phyloP scores from a whole-genome alignment of 2,797 vertebrate genomes.

The Stomatorhinus walkeri region DNA sequence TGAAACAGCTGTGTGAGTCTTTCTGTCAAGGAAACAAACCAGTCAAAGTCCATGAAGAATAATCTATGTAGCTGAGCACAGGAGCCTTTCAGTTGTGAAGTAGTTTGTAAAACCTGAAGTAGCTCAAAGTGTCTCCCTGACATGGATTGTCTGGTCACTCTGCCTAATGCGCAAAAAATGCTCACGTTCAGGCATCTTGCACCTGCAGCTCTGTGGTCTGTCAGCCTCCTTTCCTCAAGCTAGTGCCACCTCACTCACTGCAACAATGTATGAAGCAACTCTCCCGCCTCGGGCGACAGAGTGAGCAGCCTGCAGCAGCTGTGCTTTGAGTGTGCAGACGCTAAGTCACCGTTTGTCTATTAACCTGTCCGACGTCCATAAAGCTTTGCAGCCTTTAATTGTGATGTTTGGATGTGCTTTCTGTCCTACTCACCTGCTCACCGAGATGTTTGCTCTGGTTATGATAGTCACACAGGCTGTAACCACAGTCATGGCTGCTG shows the following conservation, averaged over 20 bases:
- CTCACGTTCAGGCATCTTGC: background rate
- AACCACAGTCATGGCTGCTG: background rate
- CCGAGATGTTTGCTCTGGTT: background rate
- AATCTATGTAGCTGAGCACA: background rate
- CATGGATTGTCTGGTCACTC: background rate
- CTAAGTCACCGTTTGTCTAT: constrained; percentile 1
- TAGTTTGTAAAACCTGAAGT: background rate
- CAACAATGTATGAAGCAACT: background rate
- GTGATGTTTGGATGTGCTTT: background rate
- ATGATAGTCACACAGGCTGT: background rate
- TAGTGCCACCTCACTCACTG: too few species aligned
- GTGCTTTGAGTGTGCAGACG: background rate
- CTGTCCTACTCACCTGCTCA: background rate
- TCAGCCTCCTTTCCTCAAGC: background rate
- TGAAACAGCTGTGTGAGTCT: background rate
- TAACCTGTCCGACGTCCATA: constrained; percentile 14
- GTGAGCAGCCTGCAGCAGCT: background rate
- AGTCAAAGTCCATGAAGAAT: background rate
- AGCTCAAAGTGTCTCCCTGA: background rate
- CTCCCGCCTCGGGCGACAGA: background rate
- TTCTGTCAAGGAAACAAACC: background rate
- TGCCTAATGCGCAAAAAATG: too few species aligned
- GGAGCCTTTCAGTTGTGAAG: background rate
- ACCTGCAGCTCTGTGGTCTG: background rate
- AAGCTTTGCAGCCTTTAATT: background rate